Evolutionary conservation across 2,113 vertebrate species (phyloP).

Genomic region (Chaetodon trifascialis): DNA sequence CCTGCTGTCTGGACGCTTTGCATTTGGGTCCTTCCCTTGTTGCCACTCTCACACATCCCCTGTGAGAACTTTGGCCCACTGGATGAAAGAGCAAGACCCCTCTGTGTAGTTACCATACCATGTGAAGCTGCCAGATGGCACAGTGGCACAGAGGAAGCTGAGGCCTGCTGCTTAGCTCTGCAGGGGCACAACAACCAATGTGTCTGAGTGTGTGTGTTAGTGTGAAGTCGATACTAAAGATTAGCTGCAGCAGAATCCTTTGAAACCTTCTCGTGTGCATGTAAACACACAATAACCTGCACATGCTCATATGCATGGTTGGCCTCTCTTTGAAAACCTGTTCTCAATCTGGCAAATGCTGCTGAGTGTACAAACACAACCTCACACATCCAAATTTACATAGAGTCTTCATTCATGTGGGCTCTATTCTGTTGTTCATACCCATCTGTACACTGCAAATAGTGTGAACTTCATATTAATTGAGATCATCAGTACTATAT

Average conservation of each 20-base stretch:
- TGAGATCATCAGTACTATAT: background rate
- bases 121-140: conserved; percentile 72
- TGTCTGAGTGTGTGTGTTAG: conserved; percentile 35
- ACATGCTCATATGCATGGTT: background rate
- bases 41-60: background rate
- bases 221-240: conserved; percentile 23
- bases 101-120: conserved; percentile 58
- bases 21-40: background rate
- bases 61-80: background rate
- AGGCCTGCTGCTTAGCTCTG: conserved; percentile 60
- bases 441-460: background rate
- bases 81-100: conserved; percentile 59
- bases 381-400: background rate
- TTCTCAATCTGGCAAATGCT: conserved; percentile 17
- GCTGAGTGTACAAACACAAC: background rate
- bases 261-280: conserved; percentile 11
- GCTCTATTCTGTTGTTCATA: background rate
- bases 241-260: conserved; percentile 49
- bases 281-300: conserved; percentile 19
- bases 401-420: background rate
- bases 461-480: background rate
- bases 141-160: conserved; percentile 49
- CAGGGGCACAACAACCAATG: conserved; percentile 32
- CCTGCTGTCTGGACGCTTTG: background rate
- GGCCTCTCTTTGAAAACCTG: conserved; percentile 23